Conservation (phyloP, 2,797 vertebrate species). For the Heterohyrax brucei region DNA sequence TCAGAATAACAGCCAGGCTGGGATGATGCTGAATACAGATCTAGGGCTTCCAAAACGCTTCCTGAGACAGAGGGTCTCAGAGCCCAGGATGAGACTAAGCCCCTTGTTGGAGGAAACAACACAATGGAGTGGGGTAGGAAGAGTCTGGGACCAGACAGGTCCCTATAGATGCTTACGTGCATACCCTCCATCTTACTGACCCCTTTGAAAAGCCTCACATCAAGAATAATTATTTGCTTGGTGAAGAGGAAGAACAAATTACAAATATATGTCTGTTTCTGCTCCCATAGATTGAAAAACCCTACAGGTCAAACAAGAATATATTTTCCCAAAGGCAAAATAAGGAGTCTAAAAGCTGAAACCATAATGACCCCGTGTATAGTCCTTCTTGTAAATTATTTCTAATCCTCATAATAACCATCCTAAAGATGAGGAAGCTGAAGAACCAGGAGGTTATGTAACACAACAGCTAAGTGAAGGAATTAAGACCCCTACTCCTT, state of each 20-base stretch:
- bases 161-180: neutral
- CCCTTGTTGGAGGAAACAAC: neutral
- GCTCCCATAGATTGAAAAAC: neutral
- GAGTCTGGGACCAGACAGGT: neutral
- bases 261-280: neutral
- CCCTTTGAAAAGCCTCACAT: neutral
- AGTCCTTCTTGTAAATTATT: neutral
- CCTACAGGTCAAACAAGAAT: neutral
- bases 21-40: neutral
- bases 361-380: neutral
- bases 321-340: neutral
- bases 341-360: neutral
- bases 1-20: neutral
- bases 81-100: neutral
- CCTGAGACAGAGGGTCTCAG: neutral
- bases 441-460: neutral
- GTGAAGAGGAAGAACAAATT: conserved; percentile 23
- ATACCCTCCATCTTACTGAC: neutral
- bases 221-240: conserved; percentile 34
- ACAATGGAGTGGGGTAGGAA: neutral
- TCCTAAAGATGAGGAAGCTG: neutral
- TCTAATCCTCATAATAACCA: neutral
- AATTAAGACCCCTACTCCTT: neutral
- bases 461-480: neutral
- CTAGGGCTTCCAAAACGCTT: neutral